These are phyloP conservation scores for Ellobium chinense DNA, from an alignment of 2,888 invertebrate genomes.

Conservation along the genomic window DNA sequence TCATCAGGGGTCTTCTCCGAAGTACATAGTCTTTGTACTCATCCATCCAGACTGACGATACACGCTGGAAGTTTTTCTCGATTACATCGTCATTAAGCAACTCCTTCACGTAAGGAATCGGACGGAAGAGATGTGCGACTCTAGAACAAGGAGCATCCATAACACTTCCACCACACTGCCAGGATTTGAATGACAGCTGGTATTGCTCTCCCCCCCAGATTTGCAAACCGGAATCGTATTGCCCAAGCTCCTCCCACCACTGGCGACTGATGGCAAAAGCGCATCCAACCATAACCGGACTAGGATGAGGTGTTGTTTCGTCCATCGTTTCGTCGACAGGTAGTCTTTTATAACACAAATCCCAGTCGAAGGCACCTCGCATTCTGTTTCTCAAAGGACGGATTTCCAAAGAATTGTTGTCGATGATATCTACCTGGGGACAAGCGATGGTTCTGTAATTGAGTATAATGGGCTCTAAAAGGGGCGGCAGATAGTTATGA, in stretches of 20 bases:
- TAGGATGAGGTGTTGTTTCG: background rate
- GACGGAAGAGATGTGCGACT: conserved; percentile 12
- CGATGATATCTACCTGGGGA: background rate
- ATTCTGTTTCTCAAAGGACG: background rate
- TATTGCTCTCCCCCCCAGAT: conserved; percentile 18
- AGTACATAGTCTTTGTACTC: conserved; percentile 2
- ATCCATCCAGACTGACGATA: conserved; percentile 9
- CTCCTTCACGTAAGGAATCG: background rate
- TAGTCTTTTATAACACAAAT: background rate
- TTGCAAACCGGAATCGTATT: conserved; percentile 14
- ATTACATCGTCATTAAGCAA: background rate
- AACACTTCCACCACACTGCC: conserved; percentile 14
- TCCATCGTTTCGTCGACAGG: background rate
- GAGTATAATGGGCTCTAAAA: conserved; percentile 12
- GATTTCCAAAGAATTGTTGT: background rate
- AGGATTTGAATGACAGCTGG: conserved; percentile 13
- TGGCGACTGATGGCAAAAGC: conserved; percentile 14
- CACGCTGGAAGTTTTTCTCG: background rate
- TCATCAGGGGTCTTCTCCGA: background rate
- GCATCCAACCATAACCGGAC: conserved; percentile 18
- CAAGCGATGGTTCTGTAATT: conserved; percentile 6
- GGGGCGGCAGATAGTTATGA: conserved; percentile 37
- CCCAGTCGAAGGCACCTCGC: background rate
- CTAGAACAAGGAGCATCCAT: conserved; percentile 10
- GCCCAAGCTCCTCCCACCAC: conserved; percentile 24